phyloP scores from a whole-genome alignment of 2,113 vertebrate species.

The Gavia stellata region DNA sequence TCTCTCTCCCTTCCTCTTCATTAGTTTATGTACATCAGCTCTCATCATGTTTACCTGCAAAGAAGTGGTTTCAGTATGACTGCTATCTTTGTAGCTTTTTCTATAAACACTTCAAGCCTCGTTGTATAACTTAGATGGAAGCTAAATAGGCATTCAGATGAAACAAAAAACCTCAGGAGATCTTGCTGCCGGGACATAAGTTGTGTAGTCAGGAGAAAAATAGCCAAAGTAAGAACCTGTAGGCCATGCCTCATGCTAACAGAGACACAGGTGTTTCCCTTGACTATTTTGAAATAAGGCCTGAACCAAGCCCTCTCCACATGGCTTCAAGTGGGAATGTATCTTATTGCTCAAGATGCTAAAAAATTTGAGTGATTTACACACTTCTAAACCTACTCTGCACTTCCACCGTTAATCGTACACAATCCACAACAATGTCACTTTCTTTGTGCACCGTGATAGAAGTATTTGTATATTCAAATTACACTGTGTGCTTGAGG shows the following conservation, averaged over 20 bases:
- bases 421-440: conserved; percentile 9
- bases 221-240: neutral
- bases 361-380: conserved; percentile 14
- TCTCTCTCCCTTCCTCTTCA: conserved; percentile 11
- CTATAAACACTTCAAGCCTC: neutral
- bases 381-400: neutral
- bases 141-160: conserved; percentile 37
- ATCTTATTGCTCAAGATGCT: neutral
- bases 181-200: conserved; percentile 3
- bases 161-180: conserved; percentile 13
- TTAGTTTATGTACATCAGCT: conserved; percentile 9
- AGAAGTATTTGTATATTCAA: conserved; percentile 26
- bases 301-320: neutral
- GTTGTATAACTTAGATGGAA: neutral
- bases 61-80: conserved; percentile 25
- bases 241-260: neutral
- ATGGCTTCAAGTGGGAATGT: neutral
- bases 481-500: conserved; percentile 31
- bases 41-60: neutral
- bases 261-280: conserved; percentile 14
- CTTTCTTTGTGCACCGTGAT: neutral
- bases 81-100: conserved; percentile 24
- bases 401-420: neutral
- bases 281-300: conserved; percentile 20
- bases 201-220: conserved; percentile 25